phyloP scores from a whole-genome alignment of 2,888 invertebrate genomes.

The Xestia sexstrigata region DNA sequence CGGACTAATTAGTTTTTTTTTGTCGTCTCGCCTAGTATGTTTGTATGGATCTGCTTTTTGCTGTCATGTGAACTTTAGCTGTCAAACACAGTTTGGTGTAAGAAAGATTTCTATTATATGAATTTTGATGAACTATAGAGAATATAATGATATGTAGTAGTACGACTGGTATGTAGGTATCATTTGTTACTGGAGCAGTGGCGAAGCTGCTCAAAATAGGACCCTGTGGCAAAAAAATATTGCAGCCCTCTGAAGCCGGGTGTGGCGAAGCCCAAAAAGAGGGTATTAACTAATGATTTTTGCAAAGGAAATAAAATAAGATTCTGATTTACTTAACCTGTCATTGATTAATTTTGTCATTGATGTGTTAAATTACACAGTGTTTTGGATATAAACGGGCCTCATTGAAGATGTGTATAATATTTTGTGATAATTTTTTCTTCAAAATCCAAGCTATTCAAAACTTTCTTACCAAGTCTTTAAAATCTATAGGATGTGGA shows the following conservation, averaged over 20 bases:
- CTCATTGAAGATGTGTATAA: neutral
- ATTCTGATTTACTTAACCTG: neutral
- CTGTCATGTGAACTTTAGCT: neutral
- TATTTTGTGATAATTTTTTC: neutral
- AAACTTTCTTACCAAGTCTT: neutral
- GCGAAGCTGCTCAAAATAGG: neutral
- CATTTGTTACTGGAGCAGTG: neutral
- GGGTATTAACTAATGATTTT: neutral
- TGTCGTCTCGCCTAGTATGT: too few species aligned
- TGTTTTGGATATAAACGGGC: neutral
- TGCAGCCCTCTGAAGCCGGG: neutral
- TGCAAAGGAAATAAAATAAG: neutral
- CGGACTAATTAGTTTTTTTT: too few species aligned
- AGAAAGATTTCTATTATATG: neutral
- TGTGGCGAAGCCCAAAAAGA: neutral
- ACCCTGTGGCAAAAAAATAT: neutral
- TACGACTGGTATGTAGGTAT: neutral
- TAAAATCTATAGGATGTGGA: neutral
- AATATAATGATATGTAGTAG: neutral
- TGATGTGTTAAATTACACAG: neutral
- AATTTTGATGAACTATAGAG: neutral
- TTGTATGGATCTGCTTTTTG: neutral
- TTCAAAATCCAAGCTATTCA: neutral
- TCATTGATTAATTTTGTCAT: too few species aligned
- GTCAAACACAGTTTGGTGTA: neutral